Percentiles rank a stretch among this genome's conserved stretches.
These are phyloP conservation scores for Cenopis cana DNA, from an alignment of 2,888 invertebrate species.

Conservation along the genomic window DNA sequence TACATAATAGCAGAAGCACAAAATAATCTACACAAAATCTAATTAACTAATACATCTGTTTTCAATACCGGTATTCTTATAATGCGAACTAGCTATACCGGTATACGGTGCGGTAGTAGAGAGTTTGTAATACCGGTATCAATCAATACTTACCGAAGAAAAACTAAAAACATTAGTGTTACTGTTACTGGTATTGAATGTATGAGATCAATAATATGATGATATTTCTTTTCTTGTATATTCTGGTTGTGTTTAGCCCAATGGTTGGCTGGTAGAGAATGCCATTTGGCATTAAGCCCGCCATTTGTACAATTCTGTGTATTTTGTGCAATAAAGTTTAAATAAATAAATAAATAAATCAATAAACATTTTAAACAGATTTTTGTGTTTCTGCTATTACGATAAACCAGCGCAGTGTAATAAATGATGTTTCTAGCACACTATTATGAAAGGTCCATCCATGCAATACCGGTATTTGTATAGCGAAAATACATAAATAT, in stretches of 20 bases:
- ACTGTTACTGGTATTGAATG: not conserved
- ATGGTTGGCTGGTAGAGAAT: too few relatives aligned
- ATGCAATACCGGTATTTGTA: not conserved
- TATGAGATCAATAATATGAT: too few relatives aligned
- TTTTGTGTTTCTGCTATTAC: constrained; percentile 1
- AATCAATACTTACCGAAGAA: too few relatives aligned
- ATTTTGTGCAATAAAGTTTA: too few relatives aligned
- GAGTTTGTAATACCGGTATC: not conserved
- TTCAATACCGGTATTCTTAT: not conserved
- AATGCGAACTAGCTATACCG: not conserved
- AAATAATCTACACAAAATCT: not conserved
- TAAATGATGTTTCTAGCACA: not conserved
- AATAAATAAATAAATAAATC: too few relatives aligned
- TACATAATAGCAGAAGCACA: not conserved
- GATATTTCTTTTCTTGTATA: too few relatives aligned
- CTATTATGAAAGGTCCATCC: not conserved
- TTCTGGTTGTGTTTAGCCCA: too few relatives aligned
- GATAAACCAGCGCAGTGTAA: not conserved
- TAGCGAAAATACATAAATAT: not conserved
- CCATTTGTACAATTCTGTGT: too few relatives aligned
- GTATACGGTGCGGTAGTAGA: not conserved
- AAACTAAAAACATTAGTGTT: too few relatives aligned
- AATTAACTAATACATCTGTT: not conserved
- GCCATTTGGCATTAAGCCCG: too few relatives aligned
- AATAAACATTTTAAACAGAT: too few relatives aligned